Evolutionary conservation across 2,113 vertebrate genomes (phyloP), one percentile per base, ranked within the genome.

Genomic region (Speoplatyrhinus poulsoni): DNA sequence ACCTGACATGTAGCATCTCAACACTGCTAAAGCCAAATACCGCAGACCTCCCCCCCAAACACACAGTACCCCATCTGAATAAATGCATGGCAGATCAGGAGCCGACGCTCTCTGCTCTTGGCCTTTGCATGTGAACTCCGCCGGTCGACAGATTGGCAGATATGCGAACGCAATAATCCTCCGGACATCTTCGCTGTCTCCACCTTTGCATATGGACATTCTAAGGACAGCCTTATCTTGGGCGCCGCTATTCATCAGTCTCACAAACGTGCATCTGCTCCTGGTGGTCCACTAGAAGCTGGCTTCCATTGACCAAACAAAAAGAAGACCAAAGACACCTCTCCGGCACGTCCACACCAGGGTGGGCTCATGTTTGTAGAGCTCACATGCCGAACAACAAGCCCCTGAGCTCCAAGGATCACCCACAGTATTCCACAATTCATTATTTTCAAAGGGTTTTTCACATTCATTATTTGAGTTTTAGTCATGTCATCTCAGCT

Each of bases 151-250:
- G 88, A 90, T 91, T 67, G 67, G 70, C 69, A 90, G 89, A 90
- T 90, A 91, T 91, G 87, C 84, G 87, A 83, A 88, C 68, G 55
- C 17, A 70, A 81, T 88, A 87, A 90, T 90, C 83, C 67, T 57
- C 74, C 33, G 63, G 70, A 77, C 76, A 85, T 72, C 79, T 77
- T 81, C 75, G 60, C 85, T 90, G 90, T 91, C 88, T 72, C 81
- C 70, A 50, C 73, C 73, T 90, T 79, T 86, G 85, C 87, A 85
- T 87, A 88, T 90, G 87, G 90, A 87, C 88, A 79, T 90, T 88
- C 87, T 90, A 90, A 90, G 88, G 88, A 92, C 88, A 17, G 16
- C 36, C 85, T 89, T 91, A 93, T 92, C 90, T 87, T 69, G 41
- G 26, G 36, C 56, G 15, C 60, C 76, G 79, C 56, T 70, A 65